phyloP scores from a whole-genome alignment of 2,888 invertebrate genomes.

The Eupithecia tripunctaria region DNA sequence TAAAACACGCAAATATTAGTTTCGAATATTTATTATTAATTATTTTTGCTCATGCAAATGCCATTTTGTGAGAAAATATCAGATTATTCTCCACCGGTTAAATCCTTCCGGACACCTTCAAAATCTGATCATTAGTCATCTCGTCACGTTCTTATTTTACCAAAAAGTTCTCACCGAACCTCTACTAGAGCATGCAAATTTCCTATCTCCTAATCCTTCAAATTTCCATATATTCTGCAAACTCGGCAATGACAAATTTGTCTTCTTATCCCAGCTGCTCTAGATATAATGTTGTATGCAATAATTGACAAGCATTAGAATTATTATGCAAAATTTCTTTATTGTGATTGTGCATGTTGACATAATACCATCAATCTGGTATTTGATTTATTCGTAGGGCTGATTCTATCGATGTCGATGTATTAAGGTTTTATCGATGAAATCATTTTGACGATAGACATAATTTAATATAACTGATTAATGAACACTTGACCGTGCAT shows the following conservation, averaged over 20 bases:
- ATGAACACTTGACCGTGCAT: no score
- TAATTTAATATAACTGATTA: no score
- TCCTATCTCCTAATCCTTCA: constrained; percentile 53
- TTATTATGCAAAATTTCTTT: constrained; percentile 77
- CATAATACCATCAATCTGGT: constrained; percentile 82
- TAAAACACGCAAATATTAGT: background rate
- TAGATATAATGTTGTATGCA: constrained; percentile 75
- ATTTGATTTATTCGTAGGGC: constrained; percentile 71
- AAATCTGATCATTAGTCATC: constrained; percentile 32
- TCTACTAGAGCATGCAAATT: constrained; percentile 57
- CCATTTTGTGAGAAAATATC: background rate
- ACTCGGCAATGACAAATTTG: constrained; percentile 80
- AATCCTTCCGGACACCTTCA: constrained; percentile 4
- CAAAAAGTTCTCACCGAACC: constrained; percentile 34
- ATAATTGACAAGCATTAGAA: constrained; percentile 74
- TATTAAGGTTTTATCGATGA: background rate
- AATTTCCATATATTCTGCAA: constrained; percentile 63
- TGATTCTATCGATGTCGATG: constrained; percentile 51
- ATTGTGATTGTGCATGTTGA: constrained; percentile 80
- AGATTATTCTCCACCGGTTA: constrained; percentile 23
- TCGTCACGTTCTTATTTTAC: constrained; percentile 35
- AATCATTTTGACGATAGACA: background rate
- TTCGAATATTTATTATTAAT: background rate
- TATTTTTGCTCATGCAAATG: background rate
- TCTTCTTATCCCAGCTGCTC: constrained; percentile 69